Percentiles rank a stretch among this genome's conserved stretches.
Evolutionary conservation across 2,113 vertebrate species (phyloP).

Genomic region (Tonatia bakeri): DNA sequence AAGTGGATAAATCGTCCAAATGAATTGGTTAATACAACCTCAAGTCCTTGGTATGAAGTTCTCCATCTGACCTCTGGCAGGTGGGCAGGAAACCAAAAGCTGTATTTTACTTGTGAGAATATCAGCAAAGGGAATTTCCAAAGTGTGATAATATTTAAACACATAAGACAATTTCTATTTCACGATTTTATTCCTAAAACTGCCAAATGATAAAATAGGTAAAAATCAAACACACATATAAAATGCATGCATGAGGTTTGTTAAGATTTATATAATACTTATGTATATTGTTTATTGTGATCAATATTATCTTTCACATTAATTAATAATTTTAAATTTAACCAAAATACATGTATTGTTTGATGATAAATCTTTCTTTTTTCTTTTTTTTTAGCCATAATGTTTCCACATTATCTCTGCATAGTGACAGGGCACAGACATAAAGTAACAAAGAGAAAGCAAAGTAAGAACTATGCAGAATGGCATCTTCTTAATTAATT

Average conservation of each 20-base stretch:
- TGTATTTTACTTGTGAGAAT: conserved; percentile 5
- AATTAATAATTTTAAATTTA: conserved; percentile 76
- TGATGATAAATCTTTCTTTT: conserved; percentile 55
- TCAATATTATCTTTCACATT: conserved; percentile 73
- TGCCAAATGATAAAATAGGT: conserved; percentile 20
- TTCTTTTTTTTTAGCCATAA: not conserved
- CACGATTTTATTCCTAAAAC: conserved; percentile 7
- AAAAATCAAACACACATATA: not conserved
- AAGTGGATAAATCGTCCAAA: conserved; percentile 74
- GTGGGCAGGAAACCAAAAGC: not conserved
- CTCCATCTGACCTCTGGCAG: conserved; percentile 49
- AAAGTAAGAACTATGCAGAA: conserved; percentile 57
- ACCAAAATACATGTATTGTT: conserved; percentile 62
- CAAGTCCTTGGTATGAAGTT: conserved; percentile 47
- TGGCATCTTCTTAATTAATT: conserved; percentile 64
- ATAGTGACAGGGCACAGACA: conserved; percentile 65
- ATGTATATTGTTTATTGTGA: conserved; percentile 57
- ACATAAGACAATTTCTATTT: conserved; percentile 13
- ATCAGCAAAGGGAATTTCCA: conserved; percentile 7
- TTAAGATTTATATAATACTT: conserved; percentile 67
- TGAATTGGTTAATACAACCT: conserved; percentile 76
- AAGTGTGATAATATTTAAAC: not conserved
- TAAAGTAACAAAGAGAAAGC: conserved; percentile 61
- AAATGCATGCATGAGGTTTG: not conserved
- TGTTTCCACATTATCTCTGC: conserved; percentile 62